Evolutionary conservation across 2,888 invertebrate species (phyloP), one percentile per base, ranked within the genome.

Genomic region (Chorisops tibialis): DNA sequence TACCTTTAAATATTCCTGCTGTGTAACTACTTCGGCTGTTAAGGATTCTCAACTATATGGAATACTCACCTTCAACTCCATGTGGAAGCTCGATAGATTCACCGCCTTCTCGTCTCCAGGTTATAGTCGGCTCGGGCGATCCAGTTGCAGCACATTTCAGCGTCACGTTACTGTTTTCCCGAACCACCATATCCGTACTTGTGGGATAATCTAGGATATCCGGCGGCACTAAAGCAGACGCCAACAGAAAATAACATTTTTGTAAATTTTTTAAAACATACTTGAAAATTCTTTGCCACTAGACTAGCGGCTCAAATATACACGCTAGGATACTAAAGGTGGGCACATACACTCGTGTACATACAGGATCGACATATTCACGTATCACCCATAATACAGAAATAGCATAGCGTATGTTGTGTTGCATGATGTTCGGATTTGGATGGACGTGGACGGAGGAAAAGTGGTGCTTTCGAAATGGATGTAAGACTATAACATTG

Each of bases 61-160:
- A n/a, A 39, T 56, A 56, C 75, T 78, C 78, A 89, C 89, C 88
- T 81, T 87, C 86, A 68, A 83, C 80, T 59, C 87, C 87, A 70
- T 85, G 86, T 65, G 85, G 81, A 65, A 88, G 76, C 58, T 86
- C 84, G 74, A 92, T 91, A 65, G 85, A 80, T 74, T 87, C 87
- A 68, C 88, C 86, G 73, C 87, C 89, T 79, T 93, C 93, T 69
- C 93, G 82, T 72, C 90, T 82, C 95, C 95, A 96, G 68, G 86
- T 88, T 76, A 95, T 92, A 71, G 85, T 88, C 38, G 95, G 95
- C 70, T 85, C 83, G 22, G 95, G 95, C 56, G 91, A 89, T 65
- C 95, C 92, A 50, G 87, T 90, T 58, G 93, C 94, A 59, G 91
- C 90, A 76, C 95, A 95, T 69, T 87, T 85, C 65, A 96, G 82